These are phyloP conservation scores for Cotesia chilonis DNA, from an alignment of 1,140 invertebrate genomes.

Conservation along the genomic window DNA sequence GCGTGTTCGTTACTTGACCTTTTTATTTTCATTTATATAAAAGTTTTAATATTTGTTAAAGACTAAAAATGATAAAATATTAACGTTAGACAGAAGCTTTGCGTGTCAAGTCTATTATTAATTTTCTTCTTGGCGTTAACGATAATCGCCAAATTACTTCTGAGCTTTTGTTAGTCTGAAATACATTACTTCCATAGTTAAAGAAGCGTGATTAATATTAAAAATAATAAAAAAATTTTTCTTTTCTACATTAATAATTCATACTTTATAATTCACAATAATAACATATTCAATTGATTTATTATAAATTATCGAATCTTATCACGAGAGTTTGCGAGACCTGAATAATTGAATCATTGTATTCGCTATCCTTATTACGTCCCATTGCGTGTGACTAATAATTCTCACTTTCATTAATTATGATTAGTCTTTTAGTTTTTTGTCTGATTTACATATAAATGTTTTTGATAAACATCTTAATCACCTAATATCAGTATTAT, in stretches of 20 bases:
- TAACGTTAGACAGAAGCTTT: conserved; percentile 41
- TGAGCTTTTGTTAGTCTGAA: neutral
- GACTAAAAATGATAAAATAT: conserved; percentile 20
- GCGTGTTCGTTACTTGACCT: conserved; percentile 18
- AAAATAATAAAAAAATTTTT: conserved; percentile 11
- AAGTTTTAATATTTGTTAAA: neutral
- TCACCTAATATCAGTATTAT: too few relatives aligned
- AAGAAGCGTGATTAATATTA: neutral
- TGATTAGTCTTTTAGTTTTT: conserved; percentile 4
- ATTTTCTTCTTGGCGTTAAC: conserved; percentile 58
- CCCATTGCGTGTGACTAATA: conserved; percentile 3
- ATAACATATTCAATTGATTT: conserved; percentile 19
- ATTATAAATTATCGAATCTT: conserved; percentile 32
- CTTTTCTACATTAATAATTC: conserved; percentile 1
- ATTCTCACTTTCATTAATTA: conserved; percentile 19
- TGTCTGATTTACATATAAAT: conserved; percentile 19
- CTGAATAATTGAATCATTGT: conserved; percentile 1
- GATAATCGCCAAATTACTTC: conserved; percentile 52
- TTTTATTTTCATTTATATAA: conserved; percentile 15
- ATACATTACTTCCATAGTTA: neutral
- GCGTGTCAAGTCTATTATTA: conserved; percentile 59
- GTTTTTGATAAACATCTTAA: neutral
- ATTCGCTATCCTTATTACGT: neutral
- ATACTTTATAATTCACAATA: conserved; percentile 3
- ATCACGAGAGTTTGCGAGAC: conserved; percentile 32